Evolutionary conservation across 37 sponge, comb jelly and placozoan genomes (phyloP), one percentile per base, ranked within the genome.

Genomic region (Ephydatia muelleri): DNA sequence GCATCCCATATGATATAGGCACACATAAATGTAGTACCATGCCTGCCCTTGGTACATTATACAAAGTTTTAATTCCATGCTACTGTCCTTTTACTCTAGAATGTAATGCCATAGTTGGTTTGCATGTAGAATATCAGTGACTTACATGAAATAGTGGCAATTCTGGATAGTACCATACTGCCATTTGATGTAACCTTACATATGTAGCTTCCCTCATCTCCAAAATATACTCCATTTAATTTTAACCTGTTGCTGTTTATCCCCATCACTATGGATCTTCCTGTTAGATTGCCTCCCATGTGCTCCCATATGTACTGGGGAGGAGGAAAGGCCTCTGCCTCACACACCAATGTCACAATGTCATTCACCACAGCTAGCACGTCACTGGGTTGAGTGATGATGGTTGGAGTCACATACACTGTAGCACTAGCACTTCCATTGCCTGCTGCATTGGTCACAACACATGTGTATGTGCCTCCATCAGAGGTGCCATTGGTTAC

Each of bases 401-500:
- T 70, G 30, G n/a, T 73, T 9, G 82, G 91, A 0, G 48, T 11
- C 28, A 85, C 74, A 65, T 66, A 66, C 28, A 91, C 21, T 32
- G 35, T 31, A 33, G 69, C 49, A 21, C 67, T 82, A 48, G 69
- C 68, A 32, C 33, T 87, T 28, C 36, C 77, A 40, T 35, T 68
- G 30, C 94, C 92, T 72, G 88, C 94, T 30, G 38, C 83, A 82
- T 94, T 94, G 39, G 43, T 76, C 16, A 84, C 94, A 14, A 47
- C 57, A 73, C 95, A 94, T 2, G 34, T 82, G 71, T 94, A 91
- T 9, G 26, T 72, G 22, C 95, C 94, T n/a, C 92, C 91, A 78
- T 75, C 80, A 29, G 74, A 38, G n/a, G n/a, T n/a, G 31, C 88
- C 91, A 85, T 31, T 82, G 6, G 76, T 57, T 13, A 3, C 38